phyloP scores from a whole-genome alignment of 1,140 invertebrate species.

The Eumaeus atala region DNA sequence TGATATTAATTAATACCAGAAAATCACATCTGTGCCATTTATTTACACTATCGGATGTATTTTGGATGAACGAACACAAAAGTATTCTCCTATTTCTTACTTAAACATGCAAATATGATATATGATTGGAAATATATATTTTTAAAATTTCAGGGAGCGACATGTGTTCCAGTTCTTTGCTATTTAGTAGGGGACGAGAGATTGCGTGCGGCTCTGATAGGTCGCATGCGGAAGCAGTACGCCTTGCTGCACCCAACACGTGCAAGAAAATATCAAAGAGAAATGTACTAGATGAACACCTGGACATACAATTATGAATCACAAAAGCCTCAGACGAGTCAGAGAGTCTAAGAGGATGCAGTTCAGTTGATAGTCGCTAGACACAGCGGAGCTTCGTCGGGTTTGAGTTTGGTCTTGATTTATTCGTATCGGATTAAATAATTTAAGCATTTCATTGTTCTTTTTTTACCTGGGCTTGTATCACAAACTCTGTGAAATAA shows the following conservation, averaged over 20 bases:
- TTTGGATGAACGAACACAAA: no score
- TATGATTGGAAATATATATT: neutral
- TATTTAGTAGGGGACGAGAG: constrained; percentile 62
- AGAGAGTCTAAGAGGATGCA: no score
- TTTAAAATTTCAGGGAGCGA: constrained; percentile 48
- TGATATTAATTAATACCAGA: no score
- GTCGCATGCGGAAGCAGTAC: constrained; percentile 65
- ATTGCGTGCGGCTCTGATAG: constrained; percentile 60
- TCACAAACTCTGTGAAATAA: no score
- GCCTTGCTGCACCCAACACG: constrained; percentile 52
- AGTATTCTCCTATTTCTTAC: no score
- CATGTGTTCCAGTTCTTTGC: constrained; percentile 67
- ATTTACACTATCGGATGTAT: no score
- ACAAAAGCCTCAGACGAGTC: no score
- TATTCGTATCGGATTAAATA: neutral
- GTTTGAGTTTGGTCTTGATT: no score
- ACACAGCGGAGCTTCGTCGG: no score
- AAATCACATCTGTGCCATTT: no score
- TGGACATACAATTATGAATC: neutral
- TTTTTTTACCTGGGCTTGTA: neutral
- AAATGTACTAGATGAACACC: constrained; percentile 6
- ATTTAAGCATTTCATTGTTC: neutral
- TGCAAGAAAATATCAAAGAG: constrained; percentile 38
- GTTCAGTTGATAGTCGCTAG: no score
- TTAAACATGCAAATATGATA: no score